Base-by-base conservation (phyloP, 2,113 vertebrate genomes). In the Chlamydotis undulata region DNA sequence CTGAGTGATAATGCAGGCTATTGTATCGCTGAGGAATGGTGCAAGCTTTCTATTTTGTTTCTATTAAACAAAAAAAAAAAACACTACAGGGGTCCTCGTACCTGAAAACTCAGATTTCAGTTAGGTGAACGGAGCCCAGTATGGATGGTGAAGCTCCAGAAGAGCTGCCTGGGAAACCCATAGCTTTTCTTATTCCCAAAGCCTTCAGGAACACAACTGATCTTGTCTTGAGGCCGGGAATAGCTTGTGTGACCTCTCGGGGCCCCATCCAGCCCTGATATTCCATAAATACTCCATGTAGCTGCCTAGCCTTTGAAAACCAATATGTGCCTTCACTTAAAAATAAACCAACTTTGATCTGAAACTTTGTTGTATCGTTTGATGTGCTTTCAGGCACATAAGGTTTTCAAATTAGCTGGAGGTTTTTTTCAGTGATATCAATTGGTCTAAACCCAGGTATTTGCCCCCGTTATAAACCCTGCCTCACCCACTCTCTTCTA, bases 341-440 rank as follows among this genome's bases (percentile, higher is more conserved):
- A 82, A 59, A 78, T 69, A 89, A 90, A 71, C 69, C 88, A 59
- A 49, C 91, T 94, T 92, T 84, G 87, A 94, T 95, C 56, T 91
- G 35, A 89, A 77, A 43, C 56, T 92, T 85, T 49, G 6, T 87
- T 79, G 4, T 71, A 19, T 67, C 0, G 0, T 84, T 94, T 94
- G 76, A 95, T 92, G 52, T 84, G 87, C 73, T 89, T 94, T 92
- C 41, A 91, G 41, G 63, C 91, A 75, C 9, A 15, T 43, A 57
- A 83, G 56, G 67, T 83, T 87, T 93, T 78, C 55, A 80, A 83
- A 29, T 65, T 61, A 49, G 26, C 26, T 85, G 57, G 39, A 39
- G n/a, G 0, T 1, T 65, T 79, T 91, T 73, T 53, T 56, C 63
- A 37, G 28, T 82, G 49, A 7, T 56, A 81, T 25, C 77, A 35